These are phyloP conservation scores for Thamnophis sirtalis DNA, from an alignment of 2,113 vertebrate genomes.

Conservation along the genomic window DNA sequence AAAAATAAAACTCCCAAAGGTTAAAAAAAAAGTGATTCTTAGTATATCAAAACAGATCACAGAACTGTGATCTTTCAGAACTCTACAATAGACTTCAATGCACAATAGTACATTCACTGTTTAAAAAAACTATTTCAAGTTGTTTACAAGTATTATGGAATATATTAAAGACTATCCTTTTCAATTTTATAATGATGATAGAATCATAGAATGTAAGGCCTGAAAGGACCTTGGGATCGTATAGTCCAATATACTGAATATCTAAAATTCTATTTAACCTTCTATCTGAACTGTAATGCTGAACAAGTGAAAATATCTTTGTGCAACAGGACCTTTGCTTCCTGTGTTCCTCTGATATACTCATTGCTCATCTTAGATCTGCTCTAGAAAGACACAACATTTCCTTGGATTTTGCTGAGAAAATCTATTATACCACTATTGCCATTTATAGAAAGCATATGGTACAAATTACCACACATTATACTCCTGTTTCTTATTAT, in stretches of 20 bases:
- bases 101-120: neutral
- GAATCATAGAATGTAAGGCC: neutral
- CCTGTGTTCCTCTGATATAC: neutral
- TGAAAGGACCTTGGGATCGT: neutral
- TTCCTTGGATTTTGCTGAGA: neutral
- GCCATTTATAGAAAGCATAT: neutral
- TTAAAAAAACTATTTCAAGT: neutral
- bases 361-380: neutral
- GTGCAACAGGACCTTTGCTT: neutral
- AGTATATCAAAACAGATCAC: slow-evolving; percentile 12
- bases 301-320: neutral
- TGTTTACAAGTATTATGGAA: neutral
- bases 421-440: neutral
- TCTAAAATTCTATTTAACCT: neutral
- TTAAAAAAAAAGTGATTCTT: neutral
- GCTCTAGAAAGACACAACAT: neutral
- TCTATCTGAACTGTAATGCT: neutral
- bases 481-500: neutral
- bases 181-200: neutral
- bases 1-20: slow-evolving; percentile 36
- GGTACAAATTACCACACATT: neutral
- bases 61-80: neutral
- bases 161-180: neutral
- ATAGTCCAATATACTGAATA: neutral
- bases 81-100: too few relatives aligned